Percentiles rank a stretch among this genome's conserved stretches.
Conservation (phyloP, 2,888 invertebrate genomes). For the Sarcophaga subvicina region DNA sequence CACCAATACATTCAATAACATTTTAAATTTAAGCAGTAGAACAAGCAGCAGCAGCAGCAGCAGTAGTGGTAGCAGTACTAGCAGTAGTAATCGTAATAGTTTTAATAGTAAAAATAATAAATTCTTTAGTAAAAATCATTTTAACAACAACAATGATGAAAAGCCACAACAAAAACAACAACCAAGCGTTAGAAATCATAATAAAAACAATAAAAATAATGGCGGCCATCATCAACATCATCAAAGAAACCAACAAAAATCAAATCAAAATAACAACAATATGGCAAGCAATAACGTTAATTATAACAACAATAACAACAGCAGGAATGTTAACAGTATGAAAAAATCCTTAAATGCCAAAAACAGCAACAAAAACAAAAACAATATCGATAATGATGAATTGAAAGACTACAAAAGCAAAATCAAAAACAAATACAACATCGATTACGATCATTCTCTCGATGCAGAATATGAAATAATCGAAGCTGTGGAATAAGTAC, state of each 20-base stretch:
- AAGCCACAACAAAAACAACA: constrained; percentile 65
- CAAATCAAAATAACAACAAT: constrained; percentile 17
- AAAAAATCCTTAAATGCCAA: constrained; percentile 74
- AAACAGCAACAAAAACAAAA: constrained; percentile 73
- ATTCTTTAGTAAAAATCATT: constrained; percentile 70
- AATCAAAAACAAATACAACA: constrained; percentile 82
- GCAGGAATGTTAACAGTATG: constrained; percentile 43
- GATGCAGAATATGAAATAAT: constrained; percentile 82
- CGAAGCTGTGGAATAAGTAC: constrained; percentile 80
- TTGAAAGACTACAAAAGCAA: constrained; percentile 81
- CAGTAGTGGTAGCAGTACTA: background rate
- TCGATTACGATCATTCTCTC: constrained; percentile 82
- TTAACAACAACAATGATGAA: constrained; percentile 52
- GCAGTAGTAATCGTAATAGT: constrained; percentile 70
- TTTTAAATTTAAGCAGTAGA: background rate
- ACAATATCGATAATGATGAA: constrained; percentile 77
- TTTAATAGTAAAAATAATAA: constrained; percentile 72
- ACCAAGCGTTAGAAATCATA: constrained; percentile 62
- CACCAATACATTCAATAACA: background rate
- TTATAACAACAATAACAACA: constrained; percentile 32
- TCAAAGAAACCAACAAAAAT: constrained; percentile 46
- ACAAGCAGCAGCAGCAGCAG: background rate
- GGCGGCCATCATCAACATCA: constrained; percentile 59
- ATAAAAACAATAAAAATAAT: constrained; percentile 38
- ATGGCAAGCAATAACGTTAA: background rate